Conservation (phyloP, 2,888 invertebrate genomes). For the Tigriopus californicus region DNA sequence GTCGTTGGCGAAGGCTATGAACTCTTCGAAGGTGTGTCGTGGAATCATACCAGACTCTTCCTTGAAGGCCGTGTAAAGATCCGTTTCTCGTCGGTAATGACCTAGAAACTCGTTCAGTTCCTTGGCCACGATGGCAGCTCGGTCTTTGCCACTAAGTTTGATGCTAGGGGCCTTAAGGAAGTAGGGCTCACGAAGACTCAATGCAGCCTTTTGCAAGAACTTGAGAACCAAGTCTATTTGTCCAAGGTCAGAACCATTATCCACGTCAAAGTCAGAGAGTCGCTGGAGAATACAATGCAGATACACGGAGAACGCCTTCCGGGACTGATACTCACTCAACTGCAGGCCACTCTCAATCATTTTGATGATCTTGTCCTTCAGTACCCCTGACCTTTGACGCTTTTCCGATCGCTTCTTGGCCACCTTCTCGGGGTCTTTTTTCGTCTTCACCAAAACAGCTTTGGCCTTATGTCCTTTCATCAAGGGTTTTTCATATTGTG, state of each 20-base stretch:
- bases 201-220: slow-evolving; percentile 42
- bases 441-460: neutral
- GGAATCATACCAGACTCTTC: slow-evolving; percentile 15
- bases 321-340: slow-evolving; percentile 13
- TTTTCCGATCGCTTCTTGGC: slow-evolving; percentile 6
- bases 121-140: slow-evolving; percentile 63
- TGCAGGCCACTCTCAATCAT: slow-evolving; percentile 14
- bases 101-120: slow-evolving; percentile 64
- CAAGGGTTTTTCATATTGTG: slow-evolving; percentile 14
- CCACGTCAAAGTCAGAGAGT: slow-evolving; percentile 25
- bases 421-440: slow-evolving; percentile 13
- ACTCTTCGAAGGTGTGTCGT: slow-evolving; percentile 11
- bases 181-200: slow-evolving; percentile 17
- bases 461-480: slow-evolving; percentile 4
- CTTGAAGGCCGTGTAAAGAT: slow-evolving; percentile 24
- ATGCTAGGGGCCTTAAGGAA: slow-evolving; percentile 42
- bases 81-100: slow-evolving; percentile 62
- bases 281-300: slow-evolving; percentile 51
- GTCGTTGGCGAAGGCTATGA: slow-evolving; percentile 15
- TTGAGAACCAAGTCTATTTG: slow-evolving; percentile 43
- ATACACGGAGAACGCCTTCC: slow-evolving; percentile 44
- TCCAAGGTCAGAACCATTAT: slow-evolving; percentile 9
- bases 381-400: slow-evolving; percentile 10
- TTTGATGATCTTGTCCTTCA: slow-evolving; percentile 13
- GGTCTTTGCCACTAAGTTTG: slow-evolving; percentile 55